A percentile compares a stretch with the other conserved stretches of the same genome.
phyloP scores from a whole-genome alignment of 1,140 invertebrate species.

The Plutomurus gul region DNA sequence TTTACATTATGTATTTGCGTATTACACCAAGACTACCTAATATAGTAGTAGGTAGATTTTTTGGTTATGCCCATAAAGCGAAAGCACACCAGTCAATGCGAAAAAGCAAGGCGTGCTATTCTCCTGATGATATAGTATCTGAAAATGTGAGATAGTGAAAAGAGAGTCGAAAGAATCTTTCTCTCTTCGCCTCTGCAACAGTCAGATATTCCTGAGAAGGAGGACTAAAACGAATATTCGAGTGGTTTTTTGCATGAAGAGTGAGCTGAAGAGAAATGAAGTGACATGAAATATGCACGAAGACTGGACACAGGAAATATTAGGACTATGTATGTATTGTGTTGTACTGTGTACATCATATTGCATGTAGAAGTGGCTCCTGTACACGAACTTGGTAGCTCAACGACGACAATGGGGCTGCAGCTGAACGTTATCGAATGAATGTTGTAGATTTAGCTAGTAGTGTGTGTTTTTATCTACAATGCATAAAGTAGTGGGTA shows the following conservation, averaged over 20 bases:
- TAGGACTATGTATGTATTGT: conserved; percentile 1
- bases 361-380: too few relatives aligned
- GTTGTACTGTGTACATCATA: too few relatives aligned
- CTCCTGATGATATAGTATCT: background rate
- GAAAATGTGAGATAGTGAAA: background rate
- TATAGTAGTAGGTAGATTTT: background rate
- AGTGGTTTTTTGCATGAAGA: conserved; percentile 4
- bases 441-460: too few relatives aligned
- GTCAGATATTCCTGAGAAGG: background rate
- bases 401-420: too few relatives aligned
- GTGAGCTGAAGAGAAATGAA: conserved; percentile 16
- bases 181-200: background rate
- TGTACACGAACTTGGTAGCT: too few relatives aligned
- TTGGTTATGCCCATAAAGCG: too few relatives aligned
- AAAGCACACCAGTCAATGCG: background rate
- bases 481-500: background rate
- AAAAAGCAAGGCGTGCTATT: background rate
- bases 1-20: conserved; percentile 29
- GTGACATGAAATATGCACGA: conserved; percentile 19
- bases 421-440: too few relatives aligned
- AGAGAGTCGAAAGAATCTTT: background rate
- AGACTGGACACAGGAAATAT: conserved; percentile 26
- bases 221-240: background rate
- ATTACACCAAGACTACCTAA: too few relatives aligned
- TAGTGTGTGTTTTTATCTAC: too few relatives aligned